phyloP scores from a whole-genome alignment of 2,888 invertebrate species.

The Cremastobaeus sp. region DNA sequence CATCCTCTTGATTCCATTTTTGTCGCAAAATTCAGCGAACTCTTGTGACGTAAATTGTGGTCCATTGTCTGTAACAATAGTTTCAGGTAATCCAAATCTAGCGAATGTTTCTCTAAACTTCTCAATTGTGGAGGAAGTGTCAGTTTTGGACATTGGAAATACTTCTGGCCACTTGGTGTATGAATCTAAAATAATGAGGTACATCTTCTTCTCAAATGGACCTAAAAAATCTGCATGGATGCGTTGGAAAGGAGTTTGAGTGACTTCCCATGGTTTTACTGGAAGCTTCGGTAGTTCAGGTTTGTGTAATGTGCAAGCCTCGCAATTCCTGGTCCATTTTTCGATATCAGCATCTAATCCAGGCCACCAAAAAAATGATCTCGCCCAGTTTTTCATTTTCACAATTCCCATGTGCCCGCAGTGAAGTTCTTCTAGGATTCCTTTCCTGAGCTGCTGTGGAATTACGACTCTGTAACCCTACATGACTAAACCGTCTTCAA shows the following conservation, averaged over 20 bases:
- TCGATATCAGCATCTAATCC: slow-evolving; percentile 60
- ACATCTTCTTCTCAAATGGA: slow-evolving; percentile 35
- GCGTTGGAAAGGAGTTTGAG: slow-evolving; percentile 23
- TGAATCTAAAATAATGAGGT: slow-evolving; percentile 57
- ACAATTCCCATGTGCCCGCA: slow-evolving; percentile 52
- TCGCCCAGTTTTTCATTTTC: slow-evolving; percentile 48
- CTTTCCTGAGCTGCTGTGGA: slow-evolving; percentile 21
- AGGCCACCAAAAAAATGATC: slow-evolving; percentile 64
- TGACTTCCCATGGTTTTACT: slow-evolving; percentile 48
- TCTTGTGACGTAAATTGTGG: slow-evolving; percentile 42
- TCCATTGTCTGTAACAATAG: slow-evolving; percentile 59
- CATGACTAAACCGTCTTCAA: slow-evolving; percentile 49
- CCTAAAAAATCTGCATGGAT: slow-evolving; percentile 59
- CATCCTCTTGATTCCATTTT: slow-evolving; percentile 8
- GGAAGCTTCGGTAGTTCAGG: slow-evolving; percentile 41
- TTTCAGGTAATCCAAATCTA: slow-evolving; percentile 47
- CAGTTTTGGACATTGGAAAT: slow-evolving; percentile 31
- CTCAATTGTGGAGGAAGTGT: slow-evolving; percentile 33
- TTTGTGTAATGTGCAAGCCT: slow-evolving; percentile 42
- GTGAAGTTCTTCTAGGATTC: slow-evolving; percentile 47
- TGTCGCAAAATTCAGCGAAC: slow-evolving; percentile 30
- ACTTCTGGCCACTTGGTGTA: slow-evolving; percentile 62
- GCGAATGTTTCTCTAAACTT: slow-evolving; percentile 46
- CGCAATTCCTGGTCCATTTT: slow-evolving; percentile 27
- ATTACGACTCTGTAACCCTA: slow-evolving; percentile 64